Conservation (phyloP, 2,113 vertebrate species). For the Melanerpes aurifrons region DNA sequence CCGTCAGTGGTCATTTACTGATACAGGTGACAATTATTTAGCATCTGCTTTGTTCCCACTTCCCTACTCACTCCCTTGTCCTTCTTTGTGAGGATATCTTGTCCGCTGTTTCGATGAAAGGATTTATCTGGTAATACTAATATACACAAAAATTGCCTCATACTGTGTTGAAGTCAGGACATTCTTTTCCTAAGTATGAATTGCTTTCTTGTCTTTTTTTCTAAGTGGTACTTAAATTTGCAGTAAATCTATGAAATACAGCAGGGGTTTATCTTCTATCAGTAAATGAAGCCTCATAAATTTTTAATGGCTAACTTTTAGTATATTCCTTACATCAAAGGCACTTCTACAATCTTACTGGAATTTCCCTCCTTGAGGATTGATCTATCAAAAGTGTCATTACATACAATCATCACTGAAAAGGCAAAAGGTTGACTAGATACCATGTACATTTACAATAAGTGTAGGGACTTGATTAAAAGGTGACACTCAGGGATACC, state of each 20-base stretch:
- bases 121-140: neutral
- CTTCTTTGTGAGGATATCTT: neutral
- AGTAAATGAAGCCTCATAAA: neutral
- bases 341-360: neutral
- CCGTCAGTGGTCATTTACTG: neutral
- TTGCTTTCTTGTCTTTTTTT: neutral
- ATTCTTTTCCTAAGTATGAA: neutral
- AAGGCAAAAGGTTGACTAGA: neutral
- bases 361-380: neutral
- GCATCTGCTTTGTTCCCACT: neutral
- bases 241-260: neutral
- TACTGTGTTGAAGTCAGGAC: neutral
- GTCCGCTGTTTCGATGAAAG: neutral
- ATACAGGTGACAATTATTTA: neutral
- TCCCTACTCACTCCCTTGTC: neutral
- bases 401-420: neutral
- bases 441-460: neutral
- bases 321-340: conserved; percentile 2
- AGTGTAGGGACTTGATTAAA: neutral
- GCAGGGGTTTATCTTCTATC: neutral
- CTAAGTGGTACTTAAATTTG: neutral
- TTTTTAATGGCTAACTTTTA: neutral
- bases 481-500: neutral
- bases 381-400: neutral
- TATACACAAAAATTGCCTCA: neutral